Base-by-base conservation (phyloP, 2,888 invertebrate species). In the Corythucha ciliata region DNA sequence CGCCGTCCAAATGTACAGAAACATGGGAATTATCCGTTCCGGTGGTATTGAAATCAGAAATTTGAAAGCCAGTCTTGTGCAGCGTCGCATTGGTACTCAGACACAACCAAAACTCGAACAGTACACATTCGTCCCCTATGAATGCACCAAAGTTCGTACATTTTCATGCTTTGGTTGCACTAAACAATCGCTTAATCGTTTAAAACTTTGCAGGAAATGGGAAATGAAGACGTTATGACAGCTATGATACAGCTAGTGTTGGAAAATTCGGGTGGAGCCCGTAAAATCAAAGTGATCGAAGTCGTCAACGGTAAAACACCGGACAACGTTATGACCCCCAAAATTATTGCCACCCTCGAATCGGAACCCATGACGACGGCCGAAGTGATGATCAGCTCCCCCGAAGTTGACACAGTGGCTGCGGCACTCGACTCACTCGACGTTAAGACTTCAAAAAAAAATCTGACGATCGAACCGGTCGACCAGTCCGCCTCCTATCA, bases 11-110 rank as follows among this genome's bases (percentile, higher is more conserved):
- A 79, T 79, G 74, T 80, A 83, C 64, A 75, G 78, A 34, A 74
- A 81, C 61, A 74, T 85, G 36, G 80, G 80, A 63, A 77, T 85
- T 16, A 77, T 85, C 46, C 78, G 79, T 63, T 78, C 85, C 48
- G 91, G 89, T 27, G 93, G 92, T 48, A 76, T 93, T 10, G 90
- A 91, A 70, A 70, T 94, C 53, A 77, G 89, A 59, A 92, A 92
- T 34, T 74, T 94, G 66, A 92, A 92, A 71, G 88, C 91, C 1
- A 86, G 86, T 54, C 72, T 91, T 45, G 92, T 92, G n/a, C 90
- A 92, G 44, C 77, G 87, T 50, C 78, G 88, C 58, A 81, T 82
- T 59, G 79, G 80, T 66, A 70, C 76, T 16, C n/a, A n/a, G n/a
- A n/a, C n/a, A n/a, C 91, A 92, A 70, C 92, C 93, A 25, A 82